These are phyloP conservation scores for Sthenelais limicola DNA, from an alignment of 2,888 invertebrate genomes.

Conservation along the genomic window DNA sequence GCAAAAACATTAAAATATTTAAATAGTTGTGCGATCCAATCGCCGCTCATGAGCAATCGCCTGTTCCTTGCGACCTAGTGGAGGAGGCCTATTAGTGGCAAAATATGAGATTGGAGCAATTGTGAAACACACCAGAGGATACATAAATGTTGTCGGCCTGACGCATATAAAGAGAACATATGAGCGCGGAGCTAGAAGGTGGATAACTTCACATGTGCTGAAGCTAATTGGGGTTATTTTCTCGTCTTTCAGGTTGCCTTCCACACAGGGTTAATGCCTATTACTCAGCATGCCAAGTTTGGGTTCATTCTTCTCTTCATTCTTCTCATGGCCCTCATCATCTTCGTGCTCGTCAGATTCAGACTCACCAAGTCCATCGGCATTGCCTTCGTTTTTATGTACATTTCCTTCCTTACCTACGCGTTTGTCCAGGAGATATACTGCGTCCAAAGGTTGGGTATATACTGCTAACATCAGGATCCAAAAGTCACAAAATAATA, in stretches of 20 bases:
- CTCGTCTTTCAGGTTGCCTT: constrained; percentile 47
- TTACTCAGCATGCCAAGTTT: constrained; percentile 57
- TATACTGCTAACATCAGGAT: constrained; percentile 44
- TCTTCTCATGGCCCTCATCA: constrained; percentile 47
- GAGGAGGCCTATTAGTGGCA: no score
- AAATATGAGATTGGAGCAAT: no score
- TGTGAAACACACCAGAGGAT: no score
- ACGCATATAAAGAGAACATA: no score
- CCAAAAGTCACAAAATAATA: neutral
- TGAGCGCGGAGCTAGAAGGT: no score
- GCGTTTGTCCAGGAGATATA: constrained; percentile 53
- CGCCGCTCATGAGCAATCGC: no score
- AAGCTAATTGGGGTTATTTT: no score
- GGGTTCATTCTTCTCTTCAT: constrained; percentile 55
- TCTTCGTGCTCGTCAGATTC: constrained; percentile 52
- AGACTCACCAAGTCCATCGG: constrained; percentile 52
- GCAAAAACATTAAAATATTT: no score
- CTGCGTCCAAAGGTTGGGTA: constrained; percentile 40
- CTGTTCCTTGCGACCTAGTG: no score
- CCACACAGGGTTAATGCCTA: constrained; percentile 48
- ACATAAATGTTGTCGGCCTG: no score
- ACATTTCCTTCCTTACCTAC: constrained; percentile 52
- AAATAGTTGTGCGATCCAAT: no score
- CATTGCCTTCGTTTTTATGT: constrained; percentile 52
- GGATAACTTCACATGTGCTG: no score